Evolutionary conservation across 2,113 vertebrate genomes (phyloP), one percentile per base, ranked within the genome.

Genomic region (Sander lucioperca): DNA sequence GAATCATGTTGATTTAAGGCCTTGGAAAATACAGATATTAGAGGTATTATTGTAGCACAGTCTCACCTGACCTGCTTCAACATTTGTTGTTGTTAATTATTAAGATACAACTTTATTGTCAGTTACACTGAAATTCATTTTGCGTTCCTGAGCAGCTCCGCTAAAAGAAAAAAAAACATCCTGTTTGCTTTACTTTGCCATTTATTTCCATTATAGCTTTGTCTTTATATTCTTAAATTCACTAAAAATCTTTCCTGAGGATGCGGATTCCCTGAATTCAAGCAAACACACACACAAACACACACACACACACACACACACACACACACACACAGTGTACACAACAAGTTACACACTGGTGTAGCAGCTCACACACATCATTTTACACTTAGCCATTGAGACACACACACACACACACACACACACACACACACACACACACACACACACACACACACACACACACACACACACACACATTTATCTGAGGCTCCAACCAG

Each of bases 401-500:
- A 56, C 90, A 82, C 97, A 70, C 74, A 48, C 74, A 77, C 70
- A 82, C 80, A 83, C 96, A 96, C 73, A 73, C 73, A 39, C 58
- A 71, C 66, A 70, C 75, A 59, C 56, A 56, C 80, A 51, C 90
- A 82, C 97, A 97, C 80, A 56, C 90, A 82, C 97, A 70, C 74
- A 48, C 74, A 77, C 70, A 82, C 80, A 56, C 90, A 82, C 97
- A 70, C 74, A 48, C 74, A 77, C 70, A 82, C 80, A 83, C 96
- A 96, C 73, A 73, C 73, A 39, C 58, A 71, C 66, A 70, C 75
- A 59, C 56, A 56, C 80, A 51, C 90, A 82, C 97, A 97, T 97
- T 97, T 95, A 97, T 97, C 96, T 95, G 90, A 96, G 95, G 94
- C 96, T 96, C 95, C 95, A 97, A 97, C 96, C 96, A 97, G 96